Percentiles rank a stretch among this genome's conserved stretches.
Evolutionary conservation across 92 coral and sea anemone genomes (phyloP).

Genomic region (Meandrina meandrites): DNA sequence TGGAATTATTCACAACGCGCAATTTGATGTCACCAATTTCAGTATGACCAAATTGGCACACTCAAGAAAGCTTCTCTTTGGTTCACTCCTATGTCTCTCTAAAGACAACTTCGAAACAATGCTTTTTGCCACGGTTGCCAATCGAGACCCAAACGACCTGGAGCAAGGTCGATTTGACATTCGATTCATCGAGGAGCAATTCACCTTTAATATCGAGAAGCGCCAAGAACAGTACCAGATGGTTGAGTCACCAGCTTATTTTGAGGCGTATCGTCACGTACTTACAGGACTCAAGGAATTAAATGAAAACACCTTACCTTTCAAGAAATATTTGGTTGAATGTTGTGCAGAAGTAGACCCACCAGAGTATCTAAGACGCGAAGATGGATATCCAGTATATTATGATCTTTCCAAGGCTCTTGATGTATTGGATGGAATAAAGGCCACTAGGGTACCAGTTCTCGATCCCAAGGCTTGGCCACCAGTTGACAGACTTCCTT

Average conservation of each 20-base stretch:
- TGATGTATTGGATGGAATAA: background rate
- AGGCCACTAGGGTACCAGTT: constrained; percentile 24
- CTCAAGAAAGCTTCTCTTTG: constrained; percentile 73
- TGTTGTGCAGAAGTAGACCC: constrained; percentile 63
- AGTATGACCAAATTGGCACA: constrained; percentile 64
- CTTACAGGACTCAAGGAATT: constrained; percentile 69
- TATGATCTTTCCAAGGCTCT: constrained; percentile 58
- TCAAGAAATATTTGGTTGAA: constrained; percentile 72
- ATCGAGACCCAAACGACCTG: constrained; percentile 61
- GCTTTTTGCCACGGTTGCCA: constrained; percentile 77
- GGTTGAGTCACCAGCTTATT: constrained; percentile 80
- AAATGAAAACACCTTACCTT: constrained; percentile 65
- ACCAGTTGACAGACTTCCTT: constrained; percentile 36
- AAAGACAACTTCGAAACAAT: constrained; percentile 57
- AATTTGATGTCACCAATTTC: constrained; percentile 61
- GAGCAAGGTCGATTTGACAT: constrained; percentile 55
- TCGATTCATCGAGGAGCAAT: constrained; percentile 61
- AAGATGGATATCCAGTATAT: constrained; percentile 25
- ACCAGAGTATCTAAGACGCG: constrained; percentile 66
- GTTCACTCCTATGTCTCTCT: constrained; percentile 79
- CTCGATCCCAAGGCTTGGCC: constrained; percentile 60
- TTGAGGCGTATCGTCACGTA: constrained; percentile 82
- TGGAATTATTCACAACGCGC: constrained; percentile 60
- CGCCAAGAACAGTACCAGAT: constrained; percentile 48
- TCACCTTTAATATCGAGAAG: constrained; percentile 56